Evolutionary conservation across 2,113 vertebrate genomes (phyloP), one percentile per base, ranked within the genome.

Genomic region (Corythaeola cristata): DNA sequence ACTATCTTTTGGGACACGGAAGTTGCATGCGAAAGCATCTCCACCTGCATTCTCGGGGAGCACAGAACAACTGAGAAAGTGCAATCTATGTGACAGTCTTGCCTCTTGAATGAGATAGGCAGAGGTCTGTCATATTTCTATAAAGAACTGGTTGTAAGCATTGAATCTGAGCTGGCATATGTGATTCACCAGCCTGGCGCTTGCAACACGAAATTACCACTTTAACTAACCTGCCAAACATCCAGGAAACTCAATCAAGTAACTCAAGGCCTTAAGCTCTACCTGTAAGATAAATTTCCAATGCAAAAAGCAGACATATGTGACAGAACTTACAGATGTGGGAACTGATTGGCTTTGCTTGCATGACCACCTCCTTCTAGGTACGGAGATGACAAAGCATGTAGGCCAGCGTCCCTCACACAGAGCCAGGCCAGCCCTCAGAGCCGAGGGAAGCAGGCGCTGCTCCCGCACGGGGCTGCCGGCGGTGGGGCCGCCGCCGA

Each of bases 71-170:
- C 8, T 9, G 3, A 49, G 14, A 27, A 76, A 62, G n/a, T 0
- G 8, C 39, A 53, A 23, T 10, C 11, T 14, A 32, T 5, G 3
- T 11, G 15, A 35, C 12, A 37, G 8, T 4, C 39, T 53, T 20
- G 11, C 11, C 30, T 39, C 73, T 5, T 11, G 7, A 84, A 74
- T 1, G 3, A 16, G 23, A 23, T 0, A 74, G 8, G 33, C 9
- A 30, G 0, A 16, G 30, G 2, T 35, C 15, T 59, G 2, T 3
- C 3, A 0, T 0, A 11, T 30, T 63, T 45, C n/a, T 50, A 3
- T 26, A 23, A 88, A 32, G 23, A 89, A 55, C 6, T 1, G 3
- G 5, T 9, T 32, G 3, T 7, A 53, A 66, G 11, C 5, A 4
- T 0, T 33, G 35, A 60, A 58, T 21, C 15, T 8, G 17, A 78